Conservation (phyloP, 2,797 vertebrate species). For the Pogoniulus pusillus region DNA sequence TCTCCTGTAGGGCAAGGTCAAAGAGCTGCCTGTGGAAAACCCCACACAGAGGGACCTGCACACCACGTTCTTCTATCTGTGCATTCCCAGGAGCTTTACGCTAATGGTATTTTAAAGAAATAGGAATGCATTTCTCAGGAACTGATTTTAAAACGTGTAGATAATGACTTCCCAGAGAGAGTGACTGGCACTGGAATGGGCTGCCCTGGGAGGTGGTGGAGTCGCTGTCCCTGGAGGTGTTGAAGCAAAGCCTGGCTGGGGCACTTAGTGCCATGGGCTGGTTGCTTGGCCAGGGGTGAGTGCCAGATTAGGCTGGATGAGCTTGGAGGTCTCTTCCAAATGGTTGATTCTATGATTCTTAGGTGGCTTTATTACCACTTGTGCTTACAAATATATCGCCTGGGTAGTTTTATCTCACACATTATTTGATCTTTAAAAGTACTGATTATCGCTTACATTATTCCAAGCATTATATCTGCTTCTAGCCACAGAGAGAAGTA, state of each 20-base stretch:
- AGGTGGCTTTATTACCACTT: background rate
- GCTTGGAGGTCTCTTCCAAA: no score
- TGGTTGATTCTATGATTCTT: no score
- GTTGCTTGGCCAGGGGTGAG: no score
- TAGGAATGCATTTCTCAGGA: background rate
- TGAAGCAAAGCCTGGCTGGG: no score
- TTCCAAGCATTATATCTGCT: conserved; percentile 1
- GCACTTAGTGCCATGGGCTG: no score
- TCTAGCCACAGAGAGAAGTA: conserved; percentile 32
- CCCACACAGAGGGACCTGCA: background rate
- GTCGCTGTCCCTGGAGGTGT: no score
- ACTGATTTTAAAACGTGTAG: background rate
- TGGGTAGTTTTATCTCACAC: conserved; percentile 2
- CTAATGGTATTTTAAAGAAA: background rate
- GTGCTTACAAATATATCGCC: background rate
- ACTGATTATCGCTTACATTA: conserved; percentile 18
- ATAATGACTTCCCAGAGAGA: background rate
- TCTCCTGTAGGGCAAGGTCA: conserved; percentile 26
- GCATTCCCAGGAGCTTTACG: background rate
- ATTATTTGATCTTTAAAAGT: conserved; percentile 43
- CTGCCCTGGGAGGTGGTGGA: no score
- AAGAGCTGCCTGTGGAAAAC: conserved; percentile 25
- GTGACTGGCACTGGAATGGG: no score
- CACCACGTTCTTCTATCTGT: background rate
- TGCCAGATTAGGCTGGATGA: no score